Conservation (phyloP, 2,797 vertebrate genomes). For the Philypnodon macrostomus region DNA sequence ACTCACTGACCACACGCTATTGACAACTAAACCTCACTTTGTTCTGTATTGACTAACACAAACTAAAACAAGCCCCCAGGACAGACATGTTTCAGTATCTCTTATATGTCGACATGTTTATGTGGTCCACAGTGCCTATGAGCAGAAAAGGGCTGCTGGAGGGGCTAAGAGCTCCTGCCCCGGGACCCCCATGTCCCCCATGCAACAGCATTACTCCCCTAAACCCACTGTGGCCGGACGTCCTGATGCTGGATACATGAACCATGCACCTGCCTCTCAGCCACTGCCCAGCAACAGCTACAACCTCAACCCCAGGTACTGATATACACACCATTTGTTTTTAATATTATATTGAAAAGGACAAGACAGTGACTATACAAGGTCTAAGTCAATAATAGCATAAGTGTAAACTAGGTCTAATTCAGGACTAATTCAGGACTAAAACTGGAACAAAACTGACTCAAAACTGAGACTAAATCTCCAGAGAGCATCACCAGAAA, state of each 20-base stretch:
- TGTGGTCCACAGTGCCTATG: constrained; percentile 84
- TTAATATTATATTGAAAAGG: neutral
- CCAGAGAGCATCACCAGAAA: no score
- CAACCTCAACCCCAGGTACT: constrained; percentile 77
- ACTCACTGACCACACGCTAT: constrained; percentile 34
- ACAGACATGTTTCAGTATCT: neutral
- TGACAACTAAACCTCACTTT: constrained; percentile 26
- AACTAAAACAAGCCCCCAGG: neutral
- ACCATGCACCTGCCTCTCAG: constrained; percentile 69
- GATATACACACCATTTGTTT: neutral
- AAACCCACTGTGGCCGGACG: constrained; percentile 76
- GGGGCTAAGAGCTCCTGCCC: constrained; percentile 83
- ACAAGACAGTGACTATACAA: no score
- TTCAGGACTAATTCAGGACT: no score
- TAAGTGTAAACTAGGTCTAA: no score
- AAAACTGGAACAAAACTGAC: no score
- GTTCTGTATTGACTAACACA: constrained; percentile 34
- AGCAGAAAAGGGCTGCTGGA: constrained; percentile 82
- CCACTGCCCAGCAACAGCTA: constrained; percentile 75
- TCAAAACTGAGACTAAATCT: no score
- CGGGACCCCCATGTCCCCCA: constrained; percentile 80
- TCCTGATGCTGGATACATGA: constrained; percentile 85
- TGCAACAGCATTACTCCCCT: constrained; percentile 85
- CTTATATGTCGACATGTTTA: constrained; percentile 12
- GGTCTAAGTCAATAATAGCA: no score